Evolutionary conservation across 2,888 invertebrate genomes (phyloP).

Genomic region (Cremastinae sp.): DNA sequence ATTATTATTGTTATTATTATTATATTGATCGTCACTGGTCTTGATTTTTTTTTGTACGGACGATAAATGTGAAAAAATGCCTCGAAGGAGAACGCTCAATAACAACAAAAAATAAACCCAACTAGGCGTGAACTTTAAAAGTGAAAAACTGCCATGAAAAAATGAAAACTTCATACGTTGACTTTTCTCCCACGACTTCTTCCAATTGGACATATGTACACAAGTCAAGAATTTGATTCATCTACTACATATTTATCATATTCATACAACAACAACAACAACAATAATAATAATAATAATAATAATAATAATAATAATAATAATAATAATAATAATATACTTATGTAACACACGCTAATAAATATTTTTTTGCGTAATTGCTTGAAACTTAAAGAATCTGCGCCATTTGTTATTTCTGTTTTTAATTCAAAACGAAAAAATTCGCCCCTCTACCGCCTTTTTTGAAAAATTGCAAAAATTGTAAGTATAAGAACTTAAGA

Average conservation of each 20-base stretch:
- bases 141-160: conserved; percentile 16
- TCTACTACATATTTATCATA: conserved; percentile 76
- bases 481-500: conserved; percentile 72
- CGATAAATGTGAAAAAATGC: too few relatives aligned
- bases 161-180: conserved; percentile 43
- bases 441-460: conserved; percentile 22
- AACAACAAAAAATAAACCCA: not conserved
- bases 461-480: conserved; percentile 74
- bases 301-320: conserved; percentile 15
- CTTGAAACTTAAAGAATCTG: conserved; percentile 34
- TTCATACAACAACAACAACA: conserved; percentile 51
- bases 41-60: not conserved
- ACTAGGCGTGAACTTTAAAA: conserved; percentile 12
- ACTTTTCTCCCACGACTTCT: conserved; percentile 62
- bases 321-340: conserved; percentile 53
- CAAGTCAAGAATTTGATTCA: conserved; percentile 76
- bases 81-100: not conserved
- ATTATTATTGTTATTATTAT: conserved; percentile 4
- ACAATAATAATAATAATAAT: conserved; percentile 24
- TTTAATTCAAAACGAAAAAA: too few relatives aligned
- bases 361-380: conserved; percentile 31
- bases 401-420: conserved; percentile 33
- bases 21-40: not conserved
- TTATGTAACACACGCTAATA: conserved; percentile 53
- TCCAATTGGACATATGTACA: conserved; percentile 78